Base-by-base conservation (phyloP, 2,113 vertebrate genomes). In the Corythornis cristatus region DNA sequence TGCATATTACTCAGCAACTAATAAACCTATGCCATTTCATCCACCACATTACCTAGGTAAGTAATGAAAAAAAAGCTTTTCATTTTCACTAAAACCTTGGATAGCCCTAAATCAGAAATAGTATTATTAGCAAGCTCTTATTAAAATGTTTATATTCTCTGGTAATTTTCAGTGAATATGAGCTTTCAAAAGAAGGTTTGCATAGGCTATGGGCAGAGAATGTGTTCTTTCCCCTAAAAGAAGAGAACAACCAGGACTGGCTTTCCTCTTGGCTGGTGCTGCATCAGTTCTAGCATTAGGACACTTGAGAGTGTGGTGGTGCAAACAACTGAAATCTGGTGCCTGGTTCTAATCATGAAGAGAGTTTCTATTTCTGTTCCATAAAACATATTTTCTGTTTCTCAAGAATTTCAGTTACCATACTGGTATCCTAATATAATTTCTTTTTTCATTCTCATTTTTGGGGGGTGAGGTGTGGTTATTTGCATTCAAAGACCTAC, bases 1-100 rank as follows among this genome's bases (percentile, higher is more conserved):
- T 98, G 98, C 98, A 91, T 99, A 99, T 98, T 99, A 99, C 94
- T 98, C 98, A 66, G 98, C 97, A 80, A 98, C 98, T 97, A 99
- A 98, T 98, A 98, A 98, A 89, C 98, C 98, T 89, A 97, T 97
- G 86, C 97, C 98, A 96, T 98, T 98, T 98, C 98, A 98, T 96
- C 98, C 97, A 95, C 96, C 98, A 95, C 98, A 98, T 97, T 98
- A 98, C 92, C 95, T 98, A 95, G 98, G 98, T 99, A 97, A 96
- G 97, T 98, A 83, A 51, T 35, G 25, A 70, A 83, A 83, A 51
- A 53, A 84, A 65, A 46, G 35, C 54, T 70, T 56, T 76, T 77
- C 6, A 3, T 65, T 62, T 54, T 51, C 71, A 46, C 33, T 37
- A 15, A 31, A 70, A 74, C 72, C 40, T 43, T 12, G 20, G 11